Base-by-base conservation (phyloP, 2,113 vertebrate genomes). In the Dunckerocampus dactyliophorus region DNA sequence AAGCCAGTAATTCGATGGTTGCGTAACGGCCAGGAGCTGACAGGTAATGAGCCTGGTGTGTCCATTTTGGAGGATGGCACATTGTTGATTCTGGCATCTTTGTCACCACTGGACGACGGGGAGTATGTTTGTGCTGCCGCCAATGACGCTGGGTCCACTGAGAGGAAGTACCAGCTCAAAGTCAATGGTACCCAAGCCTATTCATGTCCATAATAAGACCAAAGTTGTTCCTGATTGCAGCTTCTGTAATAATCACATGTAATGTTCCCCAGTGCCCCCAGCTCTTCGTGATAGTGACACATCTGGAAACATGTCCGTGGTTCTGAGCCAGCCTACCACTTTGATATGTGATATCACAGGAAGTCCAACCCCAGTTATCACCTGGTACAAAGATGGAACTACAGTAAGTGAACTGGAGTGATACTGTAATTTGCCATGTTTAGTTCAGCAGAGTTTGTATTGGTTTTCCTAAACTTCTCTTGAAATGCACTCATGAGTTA, bases 1-100 rank as follows among this genome's bases (percentile, higher is more conserved):
- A 94, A 93, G 65, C 97, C 96, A 10, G 77, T 91, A 45, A 92
- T 99, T 73, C 92, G 88, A n/a, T 99, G 97, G 97, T 75, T 94
- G 15, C 91, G 67, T 47, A 96, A 98, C 6, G 94, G 93, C 1
- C 92, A 90, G 73, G 92, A 95, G 55, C 72, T 99, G 78, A 92
- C 79, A 0, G 95, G 94, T 39, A 89, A 73, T 0, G 95, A 99
- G 79, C 92, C 93, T 0, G 94, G 95, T 1, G 72, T 99, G 69
- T 93, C 93, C 1, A 45, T 99, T 81, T 74, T 92, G 77, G 93
- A 96, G 71, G 92, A 93, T 0, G 94, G 94, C 3, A 90, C 88
- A 0, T 74, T 96, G 67, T 88, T 99, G 60, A 82, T 94, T 63
- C 92, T 99, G 62, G 88, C 90, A 63, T 92, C 95, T 3, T 87